Evolutionary conservation across 1,140 invertebrate species (phyloP).

Genomic region (Heliothis subflexa): DNA sequence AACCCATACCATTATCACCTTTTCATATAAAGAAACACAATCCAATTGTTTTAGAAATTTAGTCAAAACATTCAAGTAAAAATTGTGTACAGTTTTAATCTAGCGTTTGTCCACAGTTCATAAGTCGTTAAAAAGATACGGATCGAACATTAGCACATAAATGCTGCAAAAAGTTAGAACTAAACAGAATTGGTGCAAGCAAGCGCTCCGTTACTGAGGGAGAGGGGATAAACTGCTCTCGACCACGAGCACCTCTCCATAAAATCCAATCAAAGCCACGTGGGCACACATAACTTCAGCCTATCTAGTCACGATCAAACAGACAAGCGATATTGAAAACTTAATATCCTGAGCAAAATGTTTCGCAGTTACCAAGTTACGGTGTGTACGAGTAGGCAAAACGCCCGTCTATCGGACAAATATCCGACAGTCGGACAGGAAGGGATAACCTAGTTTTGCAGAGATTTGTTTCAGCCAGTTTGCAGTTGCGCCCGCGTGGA

Average conservation of each 20-base stretch:
- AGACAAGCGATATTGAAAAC: constrained; percentile 53
- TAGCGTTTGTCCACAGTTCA: not conserved
- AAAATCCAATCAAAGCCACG: constrained; percentile 31
- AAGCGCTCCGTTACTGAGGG: not conserved
- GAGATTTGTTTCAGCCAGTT: constrained; percentile 63
- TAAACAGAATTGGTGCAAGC: not conserved
- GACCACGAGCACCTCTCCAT: constrained; percentile 31
- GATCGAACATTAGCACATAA: not conserved
- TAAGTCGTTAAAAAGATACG: not conserved
- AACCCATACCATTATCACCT: too few relatives aligned
- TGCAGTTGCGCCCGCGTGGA: constrained; percentile 49
- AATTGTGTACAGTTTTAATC: too few relatives aligned
- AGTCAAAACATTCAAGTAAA: too few relatives aligned
- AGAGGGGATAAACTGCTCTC: constrained; percentile 1
- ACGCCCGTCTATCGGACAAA: constrained; percentile 57
- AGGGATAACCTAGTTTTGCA: constrained; percentile 60
- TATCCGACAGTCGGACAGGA: constrained; percentile 58
- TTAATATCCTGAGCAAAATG: constrained; percentile 53
- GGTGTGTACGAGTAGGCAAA: constrained; percentile 42
- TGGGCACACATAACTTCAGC: not conserved
- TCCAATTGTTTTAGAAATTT: too few relatives aligned
- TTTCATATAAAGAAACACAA: too few relatives aligned
- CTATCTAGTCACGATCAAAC: constrained; percentile 2
- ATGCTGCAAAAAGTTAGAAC: not conserved
- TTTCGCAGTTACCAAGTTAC: constrained; percentile 49